Evolutionary conservation across 2,113 vertebrate genomes (phyloP), one percentile per base, ranked within the genome.

Genomic region (Neogobius melanostomus): DNA sequence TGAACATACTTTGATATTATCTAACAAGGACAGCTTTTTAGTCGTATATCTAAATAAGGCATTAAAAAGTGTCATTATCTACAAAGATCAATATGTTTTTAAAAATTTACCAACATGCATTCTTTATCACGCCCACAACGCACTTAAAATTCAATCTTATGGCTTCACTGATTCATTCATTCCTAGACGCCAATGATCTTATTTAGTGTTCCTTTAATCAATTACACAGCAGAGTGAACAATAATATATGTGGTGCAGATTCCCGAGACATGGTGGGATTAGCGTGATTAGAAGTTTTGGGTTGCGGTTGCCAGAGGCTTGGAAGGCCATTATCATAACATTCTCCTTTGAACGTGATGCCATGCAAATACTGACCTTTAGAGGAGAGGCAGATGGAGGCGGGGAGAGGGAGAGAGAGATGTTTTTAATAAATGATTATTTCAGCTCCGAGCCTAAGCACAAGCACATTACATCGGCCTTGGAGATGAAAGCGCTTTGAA

Each of bases 351-450:
- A 66, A 69, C 77, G 77, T 73, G 78, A 69, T 77, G 62, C 68
- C 75, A 88, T 83, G 88, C 80, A 88, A 90, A 90, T 88, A 61
- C 69, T 89, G 91, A 90, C 85, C 85, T 90, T 85, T 82, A 74
- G 66, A 71, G 54, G 48, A 15, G 49, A 15, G 52, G 46, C 44
- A 64, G 62, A 64, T 11, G 46, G 62, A 17, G 45, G 46, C 16
- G 21, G 62, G 16, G 43, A 28, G 56, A 59, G 12, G n/a, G 36
- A 51, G 36, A 51, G 36, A 51, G 51, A 16, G 59, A 21, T 50
- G 57, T 66, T 80, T 61, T 82, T 75, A 75, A 69, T 75, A 77
- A 83, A 76, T 76, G 43, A 54, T 82, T 71, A 47, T 83, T 61
- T 67, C 51, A 62, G 45, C 44, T 68, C 46, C 52, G 53, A 68